These are phyloP conservation scores for Anastrepha ludens DNA, from an alignment of 1,140 invertebrate species.

Conservation along the genomic window DNA sequence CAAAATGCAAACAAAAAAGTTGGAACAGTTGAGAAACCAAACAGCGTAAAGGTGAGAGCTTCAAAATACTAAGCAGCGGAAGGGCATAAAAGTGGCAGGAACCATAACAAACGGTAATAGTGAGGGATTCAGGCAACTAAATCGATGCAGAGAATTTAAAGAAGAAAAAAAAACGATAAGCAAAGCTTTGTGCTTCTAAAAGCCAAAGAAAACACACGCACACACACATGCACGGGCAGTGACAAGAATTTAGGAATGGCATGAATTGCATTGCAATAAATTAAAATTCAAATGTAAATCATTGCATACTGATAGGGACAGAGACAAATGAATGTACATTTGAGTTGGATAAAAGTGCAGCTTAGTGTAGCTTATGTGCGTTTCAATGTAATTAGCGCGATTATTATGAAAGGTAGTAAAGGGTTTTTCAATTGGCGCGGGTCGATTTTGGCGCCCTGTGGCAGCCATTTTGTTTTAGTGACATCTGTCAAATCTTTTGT, in stretches of 20 bases:
- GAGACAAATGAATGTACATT: neutral
- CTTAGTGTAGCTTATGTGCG: too few species aligned
- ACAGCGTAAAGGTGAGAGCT: too few species aligned
- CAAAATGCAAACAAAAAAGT: neutral
- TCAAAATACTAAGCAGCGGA: neutral
- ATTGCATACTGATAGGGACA: conserved; percentile 12
- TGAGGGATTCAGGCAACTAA: neutral
- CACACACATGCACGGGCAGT: neutral
- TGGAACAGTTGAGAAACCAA: neutral
- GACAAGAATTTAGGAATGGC: conserved; percentile 7
- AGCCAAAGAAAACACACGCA: neutral
- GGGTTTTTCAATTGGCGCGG: too few species aligned
- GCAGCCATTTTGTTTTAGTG: too few species aligned
- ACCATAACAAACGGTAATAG: neutral
- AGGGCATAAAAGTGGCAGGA: neutral
- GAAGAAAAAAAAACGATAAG: neutral
- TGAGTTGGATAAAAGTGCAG: neutral
- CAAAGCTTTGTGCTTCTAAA: neutral
- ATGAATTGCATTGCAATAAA: conserved; percentile 33
- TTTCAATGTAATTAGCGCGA: too few species aligned
- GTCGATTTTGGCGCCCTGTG: too few species aligned
- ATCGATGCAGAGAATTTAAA: neutral
- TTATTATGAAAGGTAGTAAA: too few species aligned
- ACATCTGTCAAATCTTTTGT: too few species aligned
- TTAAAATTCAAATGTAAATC: conserved; percentile 37